Evolutionary conservation across 2,797 vertebrate species (phyloP).

Genomic region (Poecilia picta): DNA sequence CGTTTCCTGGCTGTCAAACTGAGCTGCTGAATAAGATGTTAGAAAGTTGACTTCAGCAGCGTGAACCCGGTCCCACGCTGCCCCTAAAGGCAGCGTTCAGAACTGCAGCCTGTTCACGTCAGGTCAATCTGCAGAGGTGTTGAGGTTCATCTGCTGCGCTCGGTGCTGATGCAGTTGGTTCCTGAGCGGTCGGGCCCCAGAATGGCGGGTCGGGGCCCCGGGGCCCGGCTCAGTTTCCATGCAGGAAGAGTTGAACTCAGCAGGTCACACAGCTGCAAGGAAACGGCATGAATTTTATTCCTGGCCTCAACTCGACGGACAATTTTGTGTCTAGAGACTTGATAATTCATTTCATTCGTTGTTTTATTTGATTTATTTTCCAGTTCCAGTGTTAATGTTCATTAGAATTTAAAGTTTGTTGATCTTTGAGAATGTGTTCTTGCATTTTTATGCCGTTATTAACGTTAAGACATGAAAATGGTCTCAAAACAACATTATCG

Average conservation of each 20-base stretch:
- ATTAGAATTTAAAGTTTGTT: no score
- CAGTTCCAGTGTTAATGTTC: no score
- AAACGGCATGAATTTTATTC: slow-evolving; percentile 2
- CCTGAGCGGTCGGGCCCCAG: neutral
- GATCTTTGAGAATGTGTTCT: no score
- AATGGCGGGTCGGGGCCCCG: slow-evolving; percentile 25
- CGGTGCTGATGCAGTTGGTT: neutral
- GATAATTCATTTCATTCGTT: neutral
- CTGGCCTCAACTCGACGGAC: no score
- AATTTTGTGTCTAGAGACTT: no score
- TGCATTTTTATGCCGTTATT: no score
- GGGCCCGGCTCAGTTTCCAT: slow-evolving; percentile 36
- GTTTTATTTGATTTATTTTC: no score
- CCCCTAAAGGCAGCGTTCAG: slow-evolving; percentile 55
- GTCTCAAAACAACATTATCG: no score
- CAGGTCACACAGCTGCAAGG: slow-evolving; percentile 43
- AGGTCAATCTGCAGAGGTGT: neutral
- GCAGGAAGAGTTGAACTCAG: slow-evolving; percentile 56
- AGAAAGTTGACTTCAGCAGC: slow-evolving; percentile 7
- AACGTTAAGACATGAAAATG: no score
- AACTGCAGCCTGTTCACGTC: slow-evolving; percentile 45
- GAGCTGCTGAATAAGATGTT: slow-evolving; percentile 21
- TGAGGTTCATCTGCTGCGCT: slow-evolving; percentile 1
- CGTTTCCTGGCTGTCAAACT: neutral
- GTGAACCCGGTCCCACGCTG: slow-evolving; percentile 48